These are phyloP conservation scores for Lutjanus erythropterus DNA, from an alignment of 2,113 vertebrate genomes.

Conservation along the genomic window DNA sequence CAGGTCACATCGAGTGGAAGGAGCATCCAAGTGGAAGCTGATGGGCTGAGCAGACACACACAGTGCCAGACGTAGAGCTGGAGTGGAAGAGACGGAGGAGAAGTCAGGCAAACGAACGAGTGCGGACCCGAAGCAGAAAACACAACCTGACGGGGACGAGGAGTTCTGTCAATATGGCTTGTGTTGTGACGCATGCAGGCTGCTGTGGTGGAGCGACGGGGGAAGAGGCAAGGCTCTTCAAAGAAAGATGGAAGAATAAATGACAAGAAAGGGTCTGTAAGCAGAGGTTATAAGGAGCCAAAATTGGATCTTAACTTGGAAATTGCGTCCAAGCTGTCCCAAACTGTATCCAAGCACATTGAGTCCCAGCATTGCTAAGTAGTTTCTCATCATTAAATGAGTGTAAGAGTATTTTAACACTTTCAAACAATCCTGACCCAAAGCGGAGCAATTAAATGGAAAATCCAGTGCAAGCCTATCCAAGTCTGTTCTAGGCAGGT, in stretches of 20 bases:
- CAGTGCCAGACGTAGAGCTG: constrained; percentile 40
- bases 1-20: constrained; percentile 61
- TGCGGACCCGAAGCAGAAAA: constrained; percentile 66
- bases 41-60: constrained; percentile 46
- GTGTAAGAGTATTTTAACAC: constrained; percentile 54
- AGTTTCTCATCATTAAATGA: constrained; percentile 43
- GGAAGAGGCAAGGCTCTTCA: neutral
- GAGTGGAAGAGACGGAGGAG: constrained; percentile 54
- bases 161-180: constrained; percentile 62
- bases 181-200: constrained; percentile 47
- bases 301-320: neutral
- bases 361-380: constrained; percentile 11
- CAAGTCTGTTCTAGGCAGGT: constrained; percentile 41
- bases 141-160: constrained; percentile 62
- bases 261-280: neutral
- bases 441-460: constrained; percentile 66
- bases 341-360: neutral
- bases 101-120: constrained; percentile 65
- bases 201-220: constrained; percentile 1
- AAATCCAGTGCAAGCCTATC: constrained; percentile 30
- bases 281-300: neutral
- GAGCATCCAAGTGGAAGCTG: constrained; percentile 56
- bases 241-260: neutral
- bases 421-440: constrained; percentile 62
- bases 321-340: constrained; percentile 4